Evolutionary conservation across 2,797 vertebrate species (phyloP), one percentile per base, ranked within the genome.

Genomic region (Gallirallus australis): DNA sequence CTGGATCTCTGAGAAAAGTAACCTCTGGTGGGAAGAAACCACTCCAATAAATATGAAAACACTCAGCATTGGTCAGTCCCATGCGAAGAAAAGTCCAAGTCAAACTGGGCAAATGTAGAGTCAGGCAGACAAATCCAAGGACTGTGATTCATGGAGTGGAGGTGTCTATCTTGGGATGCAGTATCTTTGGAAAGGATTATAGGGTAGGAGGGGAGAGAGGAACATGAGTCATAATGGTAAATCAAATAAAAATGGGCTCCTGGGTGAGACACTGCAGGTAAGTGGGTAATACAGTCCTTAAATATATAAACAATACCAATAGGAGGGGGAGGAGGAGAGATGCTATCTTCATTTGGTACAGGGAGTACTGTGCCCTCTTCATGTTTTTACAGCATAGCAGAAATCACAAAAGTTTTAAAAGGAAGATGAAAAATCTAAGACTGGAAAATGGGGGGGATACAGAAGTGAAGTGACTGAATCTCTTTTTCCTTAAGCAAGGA

Each of bases 181-280:
- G 14, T 8, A 24, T 18, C 23, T 82, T 56, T 40, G 19, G 27
- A 59, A 69, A 63, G 12, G 27, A 23, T 54, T 75, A 19, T 3
- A 42, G 47, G 21, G 33, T 31, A 63, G 6, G 6, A 8, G 15
- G 15, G 15, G 13, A 37, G 37, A 52, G 8, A 79, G 6, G 9
- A 63, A 13, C 3, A 1, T 19, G n/a, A 30, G 16, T 47, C 11
- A 13, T 24, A 40, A 16, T 23, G 64, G 31, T 60, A 61, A 83
- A 76, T 33, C 35, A 45, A 63, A 61, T 27, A 35, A 63, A 37
- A 23, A 48, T 31, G 39, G 52, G 47, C 6, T 45, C 4, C 47
- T 0, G 2, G 11, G 9, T 50, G 35, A 54, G 27, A 8, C 12
- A 19, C 17, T 52, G 56, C 39, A 63, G 24, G 2, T 9, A 54